Evolutionary conservation across 2,888 invertebrate genomes (phyloP).

Genomic region (Adela reaumurella): DNA sequence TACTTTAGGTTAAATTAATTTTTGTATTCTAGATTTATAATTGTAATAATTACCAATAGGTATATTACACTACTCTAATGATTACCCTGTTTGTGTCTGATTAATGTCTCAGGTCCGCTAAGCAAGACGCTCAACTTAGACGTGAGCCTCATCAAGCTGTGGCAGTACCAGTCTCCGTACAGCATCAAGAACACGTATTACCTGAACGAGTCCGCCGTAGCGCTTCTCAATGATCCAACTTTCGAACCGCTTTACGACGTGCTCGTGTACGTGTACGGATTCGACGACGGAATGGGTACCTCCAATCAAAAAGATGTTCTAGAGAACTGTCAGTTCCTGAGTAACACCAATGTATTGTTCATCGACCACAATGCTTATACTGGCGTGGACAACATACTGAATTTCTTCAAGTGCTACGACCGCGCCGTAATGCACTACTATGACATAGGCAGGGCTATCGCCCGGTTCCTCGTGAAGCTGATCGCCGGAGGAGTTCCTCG

Average conservation of each 20-base stretch:
- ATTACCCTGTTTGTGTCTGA: too few relatives aligned
- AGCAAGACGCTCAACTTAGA: not conserved
- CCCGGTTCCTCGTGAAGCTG: constrained; percentile 27
- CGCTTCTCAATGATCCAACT: constrained; percentile 27
- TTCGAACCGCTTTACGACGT: constrained; percentile 21
- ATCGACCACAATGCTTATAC: constrained; percentile 43
- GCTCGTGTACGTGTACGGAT: not conserved
- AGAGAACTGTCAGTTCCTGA: constrained; percentile 31
- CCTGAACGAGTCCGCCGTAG: constrained; percentile 26
- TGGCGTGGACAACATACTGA: constrained; percentile 24
- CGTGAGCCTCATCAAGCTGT: constrained; percentile 16
- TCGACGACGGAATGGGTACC: constrained; percentile 22
- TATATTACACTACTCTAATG: too few relatives aligned
- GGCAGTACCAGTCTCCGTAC: constrained; percentile 42
- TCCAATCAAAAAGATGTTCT: constrained; percentile 34
- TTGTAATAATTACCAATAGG: too few relatives aligned
- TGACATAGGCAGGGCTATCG: constrained; percentile 32
- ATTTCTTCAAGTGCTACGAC: constrained; percentile 32
- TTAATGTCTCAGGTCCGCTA: not conserved
- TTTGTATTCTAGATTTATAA: too few relatives aligned
- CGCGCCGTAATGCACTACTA: constrained; percentile 31
- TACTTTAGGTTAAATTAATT: too few relatives aligned
- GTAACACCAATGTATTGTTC: constrained; percentile 35
- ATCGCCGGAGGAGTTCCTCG: constrained; percentile 28
- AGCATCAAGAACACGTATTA: constrained; percentile 30